Evolutionary conservation across 2,113 vertebrate species (phyloP).

Genomic region (Austrofundulus limnaeus): DNA sequence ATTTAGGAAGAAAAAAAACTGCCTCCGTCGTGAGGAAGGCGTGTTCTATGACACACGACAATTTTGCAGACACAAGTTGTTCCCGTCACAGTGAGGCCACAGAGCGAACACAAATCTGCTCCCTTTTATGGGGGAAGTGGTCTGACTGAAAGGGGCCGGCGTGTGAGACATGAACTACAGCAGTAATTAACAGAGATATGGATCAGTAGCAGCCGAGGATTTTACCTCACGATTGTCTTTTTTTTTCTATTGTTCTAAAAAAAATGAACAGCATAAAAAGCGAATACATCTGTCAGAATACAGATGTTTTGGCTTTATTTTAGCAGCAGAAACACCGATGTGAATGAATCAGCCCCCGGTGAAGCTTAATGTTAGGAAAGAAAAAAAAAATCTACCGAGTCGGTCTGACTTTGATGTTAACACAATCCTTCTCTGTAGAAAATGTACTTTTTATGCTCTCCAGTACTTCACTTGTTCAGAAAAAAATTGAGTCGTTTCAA

Average conservation of each 20-base stretch:
- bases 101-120: constrained; percentile 37
- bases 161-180: constrained; percentile 44
- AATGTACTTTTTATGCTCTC: constrained; percentile 28
- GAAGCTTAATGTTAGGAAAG: constrained; percentile 10
- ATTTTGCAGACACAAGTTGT: constrained; percentile 32
- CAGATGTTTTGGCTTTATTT: constrained; percentile 37
- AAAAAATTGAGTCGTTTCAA: constrained; percentile 23
- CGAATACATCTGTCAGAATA: constrained; percentile 29
- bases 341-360: constrained; percentile 40
- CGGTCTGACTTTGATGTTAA: constrained; percentile 59
- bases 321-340: constrained; percentile 35
- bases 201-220: constrained; percentile 43
- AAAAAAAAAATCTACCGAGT: constrained; percentile 23
- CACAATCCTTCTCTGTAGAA: constrained; percentile 43
- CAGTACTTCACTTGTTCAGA: neutral
- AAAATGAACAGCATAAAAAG: neutral
- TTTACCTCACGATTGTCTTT: constrained; percentile 2
- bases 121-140: constrained; percentile 29
- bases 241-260: constrained; percentile 17
- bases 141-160: constrained; percentile 12
- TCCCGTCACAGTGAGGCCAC: constrained; percentile 36
- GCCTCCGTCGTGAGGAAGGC: constrained; percentile 3
- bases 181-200: constrained; percentile 56
- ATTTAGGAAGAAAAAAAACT: neutral
- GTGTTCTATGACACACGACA: constrained; percentile 26